Percentiles rank a stretch among this genome's conserved stretches.
Evolutionary conservation across 2,888 invertebrate genomes (phyloP).

Genomic region (Drosophila recens): DNA sequence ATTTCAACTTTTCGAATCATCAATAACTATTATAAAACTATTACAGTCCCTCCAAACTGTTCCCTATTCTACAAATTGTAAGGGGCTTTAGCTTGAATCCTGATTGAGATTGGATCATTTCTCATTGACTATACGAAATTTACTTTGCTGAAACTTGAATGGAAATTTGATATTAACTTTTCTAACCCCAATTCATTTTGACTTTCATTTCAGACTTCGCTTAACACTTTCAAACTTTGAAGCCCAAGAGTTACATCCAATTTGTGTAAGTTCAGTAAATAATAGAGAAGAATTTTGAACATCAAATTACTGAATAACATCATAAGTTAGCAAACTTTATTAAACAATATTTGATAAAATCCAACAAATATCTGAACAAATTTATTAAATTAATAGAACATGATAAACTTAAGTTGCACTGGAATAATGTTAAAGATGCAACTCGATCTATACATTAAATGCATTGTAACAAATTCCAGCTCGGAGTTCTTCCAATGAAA

Average conservation of each 20-base stretch:
- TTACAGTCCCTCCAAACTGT: slow-evolving; percentile 3
- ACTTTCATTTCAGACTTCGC: background rate
- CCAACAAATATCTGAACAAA: no score
- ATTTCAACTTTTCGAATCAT: slow-evolving; percentile 5
- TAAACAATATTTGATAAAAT: no score
- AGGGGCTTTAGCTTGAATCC: background rate
- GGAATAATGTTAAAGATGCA: no score
- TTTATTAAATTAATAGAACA: no score
- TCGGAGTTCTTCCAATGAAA: no score
- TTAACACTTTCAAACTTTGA: background rate
- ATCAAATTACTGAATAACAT: background rate
- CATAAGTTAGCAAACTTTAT: background rate
- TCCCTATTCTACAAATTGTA: background rate
- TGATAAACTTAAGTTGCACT: no score
- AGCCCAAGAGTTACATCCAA: background rate
- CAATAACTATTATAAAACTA: slow-evolving; percentile 32
- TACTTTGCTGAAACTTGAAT: background rate
- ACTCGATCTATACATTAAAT: no score
- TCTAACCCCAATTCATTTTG: background rate
- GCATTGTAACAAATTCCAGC: no score
- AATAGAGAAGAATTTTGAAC: background rate
- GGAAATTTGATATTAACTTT: background rate
- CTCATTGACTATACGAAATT: background rate
- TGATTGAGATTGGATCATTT: slow-evolving; percentile 4
- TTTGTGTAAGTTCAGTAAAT: slow-evolving; percentile 7